Evolutionary conservation across 2,888 invertebrate genomes (phyloP), one percentile per base, ranked within the genome.

Genomic region (Philaethria dido): DNA sequence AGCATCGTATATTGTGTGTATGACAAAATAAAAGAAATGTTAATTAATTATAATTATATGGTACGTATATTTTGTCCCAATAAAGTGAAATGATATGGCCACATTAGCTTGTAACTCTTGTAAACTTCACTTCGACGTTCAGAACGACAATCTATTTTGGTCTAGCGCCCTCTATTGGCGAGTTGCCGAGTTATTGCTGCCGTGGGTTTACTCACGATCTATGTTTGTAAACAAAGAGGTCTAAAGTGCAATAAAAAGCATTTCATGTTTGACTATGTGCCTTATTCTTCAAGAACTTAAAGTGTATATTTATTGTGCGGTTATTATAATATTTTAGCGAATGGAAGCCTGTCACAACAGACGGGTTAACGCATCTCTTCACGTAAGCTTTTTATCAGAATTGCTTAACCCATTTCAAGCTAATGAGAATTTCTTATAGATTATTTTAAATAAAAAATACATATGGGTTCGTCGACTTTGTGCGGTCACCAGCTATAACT

Each of bases 131-230:
- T 70, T 72, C 72, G 72, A 77, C 77, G 77, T 72, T 68, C 75
- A 47, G 79, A 79, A 74, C 82, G 79, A 82, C 83, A 88, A 77
- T 88, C 86, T 91, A 90, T 89, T 90, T 87, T 76, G 63, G 84
- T 78, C 75, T 80, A 88, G 88, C 89, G 90, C 89, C 90, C 89
- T 89, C 90, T 91, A 80, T 86, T 91, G 91, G 91, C 91, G 84
- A 84, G 82, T 77, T 90, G 91, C 91, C 91, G 88, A 89, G 88
- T 78, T 78, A 78, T 76, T 73, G 77, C 75, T 77, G 78, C 78
- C 76, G 73, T 71, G 70, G 75, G 82, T 82, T 89, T 89, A 89
- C 87, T 90, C 90, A 89, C 86, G 79, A 80, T 85, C 87, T 87
- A 87, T 89, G 89, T 89, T 89, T 80, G 88, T 88, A 89, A 90